Evolutionary conservation across 2,113 vertebrate genomes (phyloP).

Genomic region (Erpornis zantholeuca): DNA sequence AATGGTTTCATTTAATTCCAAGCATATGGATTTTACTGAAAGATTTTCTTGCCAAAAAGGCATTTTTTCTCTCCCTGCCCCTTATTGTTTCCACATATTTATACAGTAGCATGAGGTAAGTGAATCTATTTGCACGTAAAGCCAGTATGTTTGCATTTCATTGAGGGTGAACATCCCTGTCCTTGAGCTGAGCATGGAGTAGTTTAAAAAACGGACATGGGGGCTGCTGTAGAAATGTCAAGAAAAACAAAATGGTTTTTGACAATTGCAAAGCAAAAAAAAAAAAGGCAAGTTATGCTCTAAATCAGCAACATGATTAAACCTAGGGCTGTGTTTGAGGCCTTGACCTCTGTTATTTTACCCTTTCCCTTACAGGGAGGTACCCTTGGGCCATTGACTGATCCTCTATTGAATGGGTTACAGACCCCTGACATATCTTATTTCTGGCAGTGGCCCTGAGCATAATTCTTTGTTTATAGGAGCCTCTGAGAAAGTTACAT

Average conservation of each 20-base stretch:
- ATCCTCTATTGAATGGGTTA: constrained; percentile 60
- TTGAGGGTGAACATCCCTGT: neutral
- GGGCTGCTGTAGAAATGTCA: neutral
- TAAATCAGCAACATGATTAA: constrained; percentile 70
- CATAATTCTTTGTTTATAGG: constrained; percentile 72
- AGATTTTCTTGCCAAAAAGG: neutral
- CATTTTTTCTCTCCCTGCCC: neutral
- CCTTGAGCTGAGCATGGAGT: neutral
- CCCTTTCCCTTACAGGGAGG: constrained; percentile 66
- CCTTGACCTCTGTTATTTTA: constrained; percentile 68
- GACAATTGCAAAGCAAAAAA: constrained; percentile 13
- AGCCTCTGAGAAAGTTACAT: constrained; percentile 47
- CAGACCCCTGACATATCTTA: constrained; percentile 69
- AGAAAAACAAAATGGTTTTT: constrained; percentile 55
- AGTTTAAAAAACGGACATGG: neutral
- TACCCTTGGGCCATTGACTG: constrained; percentile 65
- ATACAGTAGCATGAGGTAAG: neutral
- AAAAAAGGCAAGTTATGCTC: neutral
- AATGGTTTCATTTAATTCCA: neutral
- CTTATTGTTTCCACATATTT: neutral
- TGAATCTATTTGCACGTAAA: neutral
- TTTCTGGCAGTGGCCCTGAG: constrained; percentile 67
- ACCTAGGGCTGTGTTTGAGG: neutral
- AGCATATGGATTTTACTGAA: neutral
- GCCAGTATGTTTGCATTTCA: neutral